These are phyloP conservation scores for Molossus molossus DNA, from an alignment of 2,797 vertebrate species.

Conservation along the genomic window DNA sequence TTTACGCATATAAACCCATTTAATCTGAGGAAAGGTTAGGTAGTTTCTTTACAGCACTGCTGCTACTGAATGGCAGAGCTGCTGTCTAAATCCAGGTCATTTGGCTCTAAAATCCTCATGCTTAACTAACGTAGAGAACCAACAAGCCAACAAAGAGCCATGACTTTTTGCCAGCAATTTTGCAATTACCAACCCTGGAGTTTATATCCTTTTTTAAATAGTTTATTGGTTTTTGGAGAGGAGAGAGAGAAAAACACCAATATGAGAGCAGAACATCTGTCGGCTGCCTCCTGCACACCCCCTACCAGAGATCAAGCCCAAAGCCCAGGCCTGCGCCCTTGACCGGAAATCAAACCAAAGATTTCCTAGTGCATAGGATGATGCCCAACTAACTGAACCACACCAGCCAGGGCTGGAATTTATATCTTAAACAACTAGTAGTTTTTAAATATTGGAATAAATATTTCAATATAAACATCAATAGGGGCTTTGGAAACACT, in stretches of 20 bases:
- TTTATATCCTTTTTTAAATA: neutral
- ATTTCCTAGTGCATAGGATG: too few species aligned
- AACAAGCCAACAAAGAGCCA: neutral
- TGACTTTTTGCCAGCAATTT: slow-evolving; percentile 48
- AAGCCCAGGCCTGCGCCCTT: too few species aligned
- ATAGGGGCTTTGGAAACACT: slow-evolving; percentile 6
- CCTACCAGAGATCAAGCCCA: too few species aligned
- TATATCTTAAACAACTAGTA: slow-evolving; percentile 48
- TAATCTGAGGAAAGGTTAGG: neutral
- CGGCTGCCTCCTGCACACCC: too few species aligned
- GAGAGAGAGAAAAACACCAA: too few species aligned
- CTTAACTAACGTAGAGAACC: slow-evolving; percentile 49
- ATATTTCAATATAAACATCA: slow-evolving; percentile 57
- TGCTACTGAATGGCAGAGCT: neutral
- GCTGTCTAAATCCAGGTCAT: neutral
- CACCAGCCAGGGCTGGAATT: neutral
- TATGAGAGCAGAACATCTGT: too few species aligned
- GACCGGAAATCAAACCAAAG: too few species aligned
- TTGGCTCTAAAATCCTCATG: slow-evolving; percentile 1
- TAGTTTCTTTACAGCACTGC: neutral
- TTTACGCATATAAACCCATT: neutral
- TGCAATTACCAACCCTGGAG: neutral
- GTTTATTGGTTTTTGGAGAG: too few species aligned
- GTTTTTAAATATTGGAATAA: slow-evolving; percentile 59
- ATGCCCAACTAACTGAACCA: too few species aligned